Evolutionary conservation across 2,797 vertebrate genomes (phyloP), one percentile per base, ranked within the genome.

Genomic region (Siniperca obscura): DNA sequence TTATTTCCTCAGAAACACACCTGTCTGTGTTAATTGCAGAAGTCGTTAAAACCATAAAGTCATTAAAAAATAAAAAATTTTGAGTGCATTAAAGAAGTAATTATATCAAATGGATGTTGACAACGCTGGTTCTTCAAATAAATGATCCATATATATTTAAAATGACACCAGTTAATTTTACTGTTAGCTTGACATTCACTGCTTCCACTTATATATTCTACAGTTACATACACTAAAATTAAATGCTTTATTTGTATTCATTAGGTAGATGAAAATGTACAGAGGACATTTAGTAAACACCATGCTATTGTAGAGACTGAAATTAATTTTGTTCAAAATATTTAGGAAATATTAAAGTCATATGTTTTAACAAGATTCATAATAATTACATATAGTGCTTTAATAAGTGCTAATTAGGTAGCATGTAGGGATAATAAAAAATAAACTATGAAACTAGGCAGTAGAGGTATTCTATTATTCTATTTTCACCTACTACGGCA

Each of bases 51-150:
- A 86, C 38, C 38, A 46, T 46, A 46, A 46, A n/a, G 52, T 50
- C 42, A 74, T 75, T 70, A 60, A 53, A 85, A 44, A 87, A 74
- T 25, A 48, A 22, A 74, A 14, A 80, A 81, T 78, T 88, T 25
- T 82, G 81, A 87, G 73, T 44, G 74, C 66, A 80, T 40, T 78
- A 56, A 83, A 79, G 65, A 87, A 62, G 76, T 69, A 89, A 90
- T 90, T 83, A 89, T 27, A 66, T 81, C 57, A 88, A 89, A 90
- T 87, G 70, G 65, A 92, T 89, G 89, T 81, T 84, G 80, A 82
- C 83, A 68, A 78, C 66, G 2, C 48, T 13, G 42, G 59, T 36
- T 66, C 70, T 79, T 86, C 76, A 77, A 67, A 88, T 80, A 76
- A 90, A 85, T 68, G 68, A 78, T 82, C 78, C 74, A 80, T 79